These are phyloP conservation scores for Etheostoma cragini DNA, from an alignment of 2,113 vertebrate species.

Conservation along the genomic window DNA sequence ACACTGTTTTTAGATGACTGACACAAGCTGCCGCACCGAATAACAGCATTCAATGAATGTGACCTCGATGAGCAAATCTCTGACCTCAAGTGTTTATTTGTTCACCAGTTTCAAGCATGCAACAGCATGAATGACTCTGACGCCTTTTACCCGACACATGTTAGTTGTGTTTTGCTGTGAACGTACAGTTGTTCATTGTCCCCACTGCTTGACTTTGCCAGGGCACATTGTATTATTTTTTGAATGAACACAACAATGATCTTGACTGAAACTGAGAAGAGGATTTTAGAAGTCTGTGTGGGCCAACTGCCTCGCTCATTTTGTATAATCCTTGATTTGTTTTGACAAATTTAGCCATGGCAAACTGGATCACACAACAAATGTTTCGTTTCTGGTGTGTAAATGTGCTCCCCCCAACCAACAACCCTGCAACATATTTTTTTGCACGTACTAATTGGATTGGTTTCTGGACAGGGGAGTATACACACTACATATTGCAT, in stretches of 20 bases:
- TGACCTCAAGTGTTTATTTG: constrained; percentile 27
- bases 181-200: constrained; percentile 12
- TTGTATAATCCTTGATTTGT: constrained; percentile 56
- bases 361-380: constrained; percentile 51
- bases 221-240: constrained; percentile 45
- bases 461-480: constrained; percentile 34
- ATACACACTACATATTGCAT: constrained; percentile 43
- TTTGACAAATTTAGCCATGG: constrained; percentile 58
- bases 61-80: constrained; percentile 22
- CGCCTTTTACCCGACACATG: constrained; percentile 7
- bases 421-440: constrained; percentile 52
- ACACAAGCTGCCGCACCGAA: constrained; percentile 8
- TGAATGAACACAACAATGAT: constrained; percentile 50
- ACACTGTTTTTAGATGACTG: constrained; percentile 29
- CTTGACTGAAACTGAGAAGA: constrained; percentile 67
- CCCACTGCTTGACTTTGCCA: constrained; percentile 28
- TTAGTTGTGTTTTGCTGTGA: constrained; percentile 1
- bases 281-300: constrained; percentile 50
- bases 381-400: constrained; percentile 57
- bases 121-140: constrained; percentile 6
- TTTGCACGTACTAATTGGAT: constrained; percentile 61
- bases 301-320: constrained; percentile 38
- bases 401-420: constrained; percentile 17
- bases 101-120: constrained; percentile 10
- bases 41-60: not conserved